Conservation (phyloP, 2,113 vertebrate species). For the Rana temporaria region DNA sequence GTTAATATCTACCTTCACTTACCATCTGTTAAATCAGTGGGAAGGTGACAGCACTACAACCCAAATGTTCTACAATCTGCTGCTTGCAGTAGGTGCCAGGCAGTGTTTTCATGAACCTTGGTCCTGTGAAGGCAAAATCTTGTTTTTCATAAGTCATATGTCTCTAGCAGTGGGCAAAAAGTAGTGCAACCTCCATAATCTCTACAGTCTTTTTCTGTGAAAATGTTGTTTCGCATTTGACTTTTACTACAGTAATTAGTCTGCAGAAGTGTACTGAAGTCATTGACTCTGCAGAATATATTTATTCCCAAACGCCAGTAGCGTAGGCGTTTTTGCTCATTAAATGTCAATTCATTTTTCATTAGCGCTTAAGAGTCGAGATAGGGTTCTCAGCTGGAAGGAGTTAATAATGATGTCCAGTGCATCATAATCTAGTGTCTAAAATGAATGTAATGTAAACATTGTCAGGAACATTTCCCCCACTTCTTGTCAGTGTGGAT, state of each 20-base stretch:
- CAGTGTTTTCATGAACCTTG: constrained; percentile 28
- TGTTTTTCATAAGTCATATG: background rate
- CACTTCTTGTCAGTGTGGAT: background rate
- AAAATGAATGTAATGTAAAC: constrained; percentile 3
- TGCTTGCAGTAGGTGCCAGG: constrained; percentile 1
- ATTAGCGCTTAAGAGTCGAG: constrained; percentile 14
- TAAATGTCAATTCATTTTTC: constrained; percentile 46
- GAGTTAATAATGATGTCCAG: constrained; percentile 17
- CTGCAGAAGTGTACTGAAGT: constrained; percentile 9
- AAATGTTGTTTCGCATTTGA: constrained; percentile 4
- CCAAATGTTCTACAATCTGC: constrained; percentile 35
- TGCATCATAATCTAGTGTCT: background rate
- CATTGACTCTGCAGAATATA: constrained; percentile 39
- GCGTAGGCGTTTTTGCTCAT: constrained; percentile 35
- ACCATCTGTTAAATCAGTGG: constrained; percentile 40
- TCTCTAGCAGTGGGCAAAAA: background rate
- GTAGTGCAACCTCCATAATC: background rate
- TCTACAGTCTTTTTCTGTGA: background rate
- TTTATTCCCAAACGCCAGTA: constrained; percentile 10
- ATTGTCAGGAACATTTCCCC: background rate
- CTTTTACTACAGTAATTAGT: constrained; percentile 31
- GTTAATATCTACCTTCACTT: constrained; percentile 11
- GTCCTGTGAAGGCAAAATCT: constrained; percentile 6
- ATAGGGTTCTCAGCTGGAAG: constrained; percentile 18
- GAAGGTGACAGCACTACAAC: constrained; percentile 24